Evolutionary conservation across 2,888 invertebrate species (phyloP), one percentile per base, ranked within the genome.

Genomic region (Drosophila merina): DNA sequence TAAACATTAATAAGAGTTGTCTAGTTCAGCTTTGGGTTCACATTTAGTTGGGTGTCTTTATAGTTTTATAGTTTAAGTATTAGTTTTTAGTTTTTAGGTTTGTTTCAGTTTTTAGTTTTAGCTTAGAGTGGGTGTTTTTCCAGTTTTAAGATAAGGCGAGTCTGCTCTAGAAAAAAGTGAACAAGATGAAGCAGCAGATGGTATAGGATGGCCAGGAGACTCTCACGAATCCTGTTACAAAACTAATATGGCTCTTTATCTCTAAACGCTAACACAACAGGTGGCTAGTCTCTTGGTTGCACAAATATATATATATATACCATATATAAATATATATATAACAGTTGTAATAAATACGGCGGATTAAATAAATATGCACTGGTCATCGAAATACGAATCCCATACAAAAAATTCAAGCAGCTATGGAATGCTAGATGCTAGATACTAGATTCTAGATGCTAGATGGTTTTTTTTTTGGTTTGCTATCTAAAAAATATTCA

Each of bases 201-300:
- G 36, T 36, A 5, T 36, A 36, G 26, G 30, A 36, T 42, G 42
- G 42, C 20, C 20, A 20, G 42, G 33, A 33, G 33, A 33, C 33
- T 1, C 28, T 6, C 28, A 28, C 5, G 33, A 9, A 9, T 33
- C 33, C 33, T 33, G 20, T 31, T 59, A 55, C 55, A 33, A 4
- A 58, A 56, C 57, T 59, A 45, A 47, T 38, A 45, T 59, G 56
- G 57, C 45, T 47, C 45, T 6, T 42, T 42, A 14, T 42, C 3
- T 50, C 45, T 57, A 57, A 14, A 44, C 38, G 38, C 72, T 84
- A 78, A 77, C 74, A 82, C 75, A 82, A 84, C 77, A 72, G 68
- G 59, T 74, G 74, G 72, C 75, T 78, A 84, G 81, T 80, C 78
- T 78, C 73, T 71, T 76, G 58, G 72, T 76, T 80, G 74, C 76